Conservation (phyloP, 2,888 invertebrate genomes). For the Netelia inedita region DNA sequence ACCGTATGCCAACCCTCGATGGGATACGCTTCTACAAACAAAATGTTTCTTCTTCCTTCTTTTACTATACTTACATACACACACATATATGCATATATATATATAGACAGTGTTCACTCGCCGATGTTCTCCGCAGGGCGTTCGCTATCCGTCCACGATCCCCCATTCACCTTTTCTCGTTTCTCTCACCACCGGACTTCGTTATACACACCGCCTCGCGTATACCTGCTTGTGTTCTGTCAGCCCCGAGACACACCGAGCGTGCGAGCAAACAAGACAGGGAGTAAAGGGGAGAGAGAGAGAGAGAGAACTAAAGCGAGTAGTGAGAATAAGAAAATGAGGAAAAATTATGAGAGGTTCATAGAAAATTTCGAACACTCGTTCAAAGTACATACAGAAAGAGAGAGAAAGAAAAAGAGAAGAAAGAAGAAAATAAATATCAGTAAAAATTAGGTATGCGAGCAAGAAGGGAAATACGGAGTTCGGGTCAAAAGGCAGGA, state of each 20-base stretch:
- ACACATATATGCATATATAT: background rate
- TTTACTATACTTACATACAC: background rate
- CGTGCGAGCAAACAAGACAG: slow-evolving; percentile 22
- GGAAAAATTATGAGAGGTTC: slow-evolving; percentile 8
- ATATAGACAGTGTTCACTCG: slow-evolving; percentile 6
- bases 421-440: background rate
- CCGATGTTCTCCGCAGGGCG: slow-evolving; percentile 49
- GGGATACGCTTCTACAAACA: slow-evolving; percentile 36
- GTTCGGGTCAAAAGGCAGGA: slow-evolving; percentile 40
- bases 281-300: slow-evolving; percentile 24
- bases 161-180: slow-evolving; percentile 62
- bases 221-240: slow-evolving; percentile 58
- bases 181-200: slow-evolving; percentile 27
- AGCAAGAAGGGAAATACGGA: background rate
- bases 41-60: slow-evolving; percentile 56
- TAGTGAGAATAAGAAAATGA: slow-evolving; percentile 19
- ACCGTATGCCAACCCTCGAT: slow-evolving; percentile 19
- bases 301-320: background rate
- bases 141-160: slow-evolving; percentile 43
- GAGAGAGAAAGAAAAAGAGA: background rate
- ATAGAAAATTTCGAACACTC: slow-evolving; percentile 27
- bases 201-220: slow-evolving; percentile 19
- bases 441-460: slow-evolving; percentile 32
- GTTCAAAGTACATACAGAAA: background rate
- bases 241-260: slow-evolving; percentile 28